These are phyloP conservation scores for Xiphophorus birchmanni DNA, from an alignment of 2,797 vertebrate genomes.

Conservation along the genomic window DNA sequence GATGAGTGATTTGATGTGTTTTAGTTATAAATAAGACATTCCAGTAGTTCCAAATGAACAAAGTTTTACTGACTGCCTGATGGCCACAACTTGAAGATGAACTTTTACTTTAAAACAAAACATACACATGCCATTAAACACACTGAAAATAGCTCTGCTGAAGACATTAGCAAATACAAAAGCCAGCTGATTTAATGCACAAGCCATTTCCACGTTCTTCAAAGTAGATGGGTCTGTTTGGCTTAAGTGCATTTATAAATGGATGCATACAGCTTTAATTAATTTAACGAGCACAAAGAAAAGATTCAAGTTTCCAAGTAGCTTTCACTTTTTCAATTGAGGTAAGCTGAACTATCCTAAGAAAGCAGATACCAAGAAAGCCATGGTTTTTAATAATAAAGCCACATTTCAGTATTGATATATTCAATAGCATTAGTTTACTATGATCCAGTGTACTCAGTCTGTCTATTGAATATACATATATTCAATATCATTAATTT, in stretches of 20 bases:
- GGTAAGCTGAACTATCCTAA: slow-evolving; percentile 29
- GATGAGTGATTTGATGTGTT: background rate
- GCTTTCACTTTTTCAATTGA: slow-evolving; percentile 27
- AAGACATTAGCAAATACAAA: slow-evolving; percentile 10
- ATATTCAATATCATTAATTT: slow-evolving; percentile 15
- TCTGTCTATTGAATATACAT: background rate
- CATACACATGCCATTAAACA: slow-evolving; percentile 13
- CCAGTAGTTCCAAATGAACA: background rate
- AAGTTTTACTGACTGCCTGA: slow-evolving; percentile 11
- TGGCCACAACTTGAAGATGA: slow-evolving; percentile 16
- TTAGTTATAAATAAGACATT: slow-evolving; percentile 4
- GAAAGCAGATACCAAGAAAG: slow-evolving; percentile 30
- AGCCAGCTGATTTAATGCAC: slow-evolving; percentile 29
- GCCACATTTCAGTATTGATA: slow-evolving; percentile 12
- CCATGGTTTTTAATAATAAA: slow-evolving; percentile 18
- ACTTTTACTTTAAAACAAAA: slow-evolving; percentile 25
- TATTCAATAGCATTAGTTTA: slow-evolving; percentile 9
- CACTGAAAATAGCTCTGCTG: slow-evolving; percentile 16
- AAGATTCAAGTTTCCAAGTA: slow-evolving; percentile 31
- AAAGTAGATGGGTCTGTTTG: slow-evolving; percentile 26
- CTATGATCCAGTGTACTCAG: no score
- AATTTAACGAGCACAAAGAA: slow-evolving; percentile 42
- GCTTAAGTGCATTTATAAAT: slow-evolving; percentile 39
- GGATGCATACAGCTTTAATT: slow-evolving; percentile 32
- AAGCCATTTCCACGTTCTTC: slow-evolving; percentile 25